Evolutionary conservation across 23 tunicate genomes (phyloP).

Genomic region (Styela plicata): DNA sequence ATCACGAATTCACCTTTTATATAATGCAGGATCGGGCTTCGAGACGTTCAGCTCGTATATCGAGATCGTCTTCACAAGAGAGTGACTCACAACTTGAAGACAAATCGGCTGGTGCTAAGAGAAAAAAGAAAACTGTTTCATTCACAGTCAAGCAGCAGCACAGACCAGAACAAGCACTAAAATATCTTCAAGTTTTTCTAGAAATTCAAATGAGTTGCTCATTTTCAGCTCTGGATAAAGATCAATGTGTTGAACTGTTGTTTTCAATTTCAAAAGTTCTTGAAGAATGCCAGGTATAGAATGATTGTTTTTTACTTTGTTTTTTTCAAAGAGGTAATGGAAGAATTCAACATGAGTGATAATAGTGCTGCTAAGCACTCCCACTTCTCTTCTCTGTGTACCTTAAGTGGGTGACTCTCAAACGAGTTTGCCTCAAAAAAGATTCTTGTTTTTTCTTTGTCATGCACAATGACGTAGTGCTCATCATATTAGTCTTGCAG

Average conservation of each 20-base stretch:
- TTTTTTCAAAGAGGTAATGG: neutral
- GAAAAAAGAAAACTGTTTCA: constrained; percentile 9
- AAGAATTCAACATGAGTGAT: neutral
- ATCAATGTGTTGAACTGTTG: neutral
- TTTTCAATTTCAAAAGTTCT: neutral
- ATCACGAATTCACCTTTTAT: no score
- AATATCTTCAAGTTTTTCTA: constrained; percentile 2
- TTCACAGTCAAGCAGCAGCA: constrained; percentile 1
- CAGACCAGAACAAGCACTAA: constrained; percentile 12
- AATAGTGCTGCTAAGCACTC: no score
- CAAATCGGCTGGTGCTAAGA: neutral
- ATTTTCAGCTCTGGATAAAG: neutral
- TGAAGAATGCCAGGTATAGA: constrained; percentile 27
- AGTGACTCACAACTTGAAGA: neutral
- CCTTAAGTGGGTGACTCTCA: neutral
- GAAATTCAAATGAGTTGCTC: neutral
- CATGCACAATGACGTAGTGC: no score
- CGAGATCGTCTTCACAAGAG: neutral
- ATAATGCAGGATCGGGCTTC: no score
- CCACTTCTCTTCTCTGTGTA: no score
- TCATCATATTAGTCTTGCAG: no score
- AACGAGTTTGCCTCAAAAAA: neutral
- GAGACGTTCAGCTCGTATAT: constrained; percentile 10
- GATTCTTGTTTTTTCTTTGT: no score
- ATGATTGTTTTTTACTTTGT: no score